Conservation (phyloP, 2,113 vertebrate genomes). For the Vanacampus margaritifer region DNA sequence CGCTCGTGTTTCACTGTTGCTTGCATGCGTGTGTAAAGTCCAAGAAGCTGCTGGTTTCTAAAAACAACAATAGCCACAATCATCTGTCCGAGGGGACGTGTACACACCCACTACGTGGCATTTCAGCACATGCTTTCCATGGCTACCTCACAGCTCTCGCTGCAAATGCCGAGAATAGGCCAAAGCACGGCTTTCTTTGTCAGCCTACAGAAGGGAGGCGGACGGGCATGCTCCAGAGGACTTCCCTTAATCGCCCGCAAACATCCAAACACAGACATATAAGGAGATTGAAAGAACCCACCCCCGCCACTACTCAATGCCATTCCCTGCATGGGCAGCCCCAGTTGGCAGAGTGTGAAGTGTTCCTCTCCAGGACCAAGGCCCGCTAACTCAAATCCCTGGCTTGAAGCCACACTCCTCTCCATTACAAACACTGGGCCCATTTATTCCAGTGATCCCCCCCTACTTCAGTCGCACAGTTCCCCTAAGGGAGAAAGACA, state of each 20-base stretch:
- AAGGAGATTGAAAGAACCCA: slow-evolving; percentile 32
- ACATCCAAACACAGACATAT: slow-evolving; percentile 37
- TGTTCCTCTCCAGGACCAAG: slow-evolving; percentile 67
- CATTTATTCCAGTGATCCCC: slow-evolving; percentile 55
- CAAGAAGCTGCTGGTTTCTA: slow-evolving; percentile 12
- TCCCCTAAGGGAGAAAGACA: slow-evolving; percentile 46
- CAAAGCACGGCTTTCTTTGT: slow-evolving; percentile 49
- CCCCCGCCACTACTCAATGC: slow-evolving; percentile 32
- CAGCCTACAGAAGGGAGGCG: slow-evolving; percentile 44
- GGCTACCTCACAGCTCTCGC: slow-evolving; percentile 40
- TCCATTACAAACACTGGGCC: slow-evolving; percentile 71
- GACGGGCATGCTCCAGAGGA: slow-evolving; percentile 45
- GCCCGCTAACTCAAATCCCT: slow-evolving; percentile 70
- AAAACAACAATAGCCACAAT: slow-evolving; percentile 11
- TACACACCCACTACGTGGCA: slow-evolving; percentile 32
- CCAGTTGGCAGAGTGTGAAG: slow-evolving; percentile 67
- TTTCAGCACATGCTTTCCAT: slow-evolving; percentile 50
- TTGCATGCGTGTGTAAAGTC: slow-evolving; percentile 23
- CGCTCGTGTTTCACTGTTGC: slow-evolving; percentile 39
- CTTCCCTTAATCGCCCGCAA: slow-evolving; percentile 56
- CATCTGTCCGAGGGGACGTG: slow-evolving; percentile 28
- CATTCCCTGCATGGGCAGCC: slow-evolving; percentile 57
- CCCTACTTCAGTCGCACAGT: slow-evolving; percentile 44
- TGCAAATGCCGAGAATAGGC: slow-evolving; percentile 51
- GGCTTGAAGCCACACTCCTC: slow-evolving; percentile 66